These are phyloP conservation scores for Phengaris alcon DNA, from an alignment of 2,888 invertebrate species.

Conservation along the genomic window DNA sequence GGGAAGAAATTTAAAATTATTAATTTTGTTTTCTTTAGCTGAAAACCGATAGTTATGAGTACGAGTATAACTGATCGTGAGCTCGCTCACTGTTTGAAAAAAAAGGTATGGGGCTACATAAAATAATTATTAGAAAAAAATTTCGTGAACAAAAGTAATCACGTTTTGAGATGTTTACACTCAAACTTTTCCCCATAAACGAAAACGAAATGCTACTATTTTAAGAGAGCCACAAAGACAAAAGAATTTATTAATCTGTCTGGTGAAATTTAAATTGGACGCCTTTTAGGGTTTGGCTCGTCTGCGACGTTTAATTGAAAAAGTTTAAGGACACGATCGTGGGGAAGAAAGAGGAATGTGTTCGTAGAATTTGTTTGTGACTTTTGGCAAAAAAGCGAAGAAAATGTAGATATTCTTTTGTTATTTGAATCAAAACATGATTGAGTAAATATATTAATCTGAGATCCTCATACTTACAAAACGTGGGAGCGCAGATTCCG, in stretches of 20 bases:
- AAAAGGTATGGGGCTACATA: too few relatives aligned
- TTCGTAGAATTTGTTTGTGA: slow-evolving; percentile 11
- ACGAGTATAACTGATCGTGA: too few relatives aligned
- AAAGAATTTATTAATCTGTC: slow-evolving; percentile 23
- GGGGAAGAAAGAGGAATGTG: background rate
- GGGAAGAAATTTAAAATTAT: too few relatives aligned
- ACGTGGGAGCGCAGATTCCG: too few relatives aligned
- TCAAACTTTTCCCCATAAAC: background rate
- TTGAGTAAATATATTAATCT: too few relatives aligned
- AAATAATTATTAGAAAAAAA: background rate
- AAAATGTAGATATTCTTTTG: background rate
- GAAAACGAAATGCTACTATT: slow-evolving; percentile 4
- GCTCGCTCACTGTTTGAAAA: too few relatives aligned
- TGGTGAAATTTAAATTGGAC: slow-evolving; percentile 22
- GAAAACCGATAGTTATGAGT: too few relatives aligned
- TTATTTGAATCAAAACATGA: too few relatives aligned
- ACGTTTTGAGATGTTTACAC: slow-evolving; percentile 3
- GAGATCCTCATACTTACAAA: too few relatives aligned
- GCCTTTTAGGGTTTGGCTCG: slow-evolving; percentile 17
- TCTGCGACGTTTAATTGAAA: slow-evolving; percentile 21
- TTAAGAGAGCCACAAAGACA: slow-evolving; percentile 18
- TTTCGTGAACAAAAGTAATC: background rate
- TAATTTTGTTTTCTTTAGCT: too few relatives aligned
- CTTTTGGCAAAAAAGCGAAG: background rate
- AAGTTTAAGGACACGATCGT: slow-evolving; percentile 22